Percentiles rank a stretch among this genome's conserved stretches.
These are phyloP conservation scores for Luffia ferchaultella DNA, from an alignment of 2,888 invertebrate species.

Conservation along the genomic window DNA sequence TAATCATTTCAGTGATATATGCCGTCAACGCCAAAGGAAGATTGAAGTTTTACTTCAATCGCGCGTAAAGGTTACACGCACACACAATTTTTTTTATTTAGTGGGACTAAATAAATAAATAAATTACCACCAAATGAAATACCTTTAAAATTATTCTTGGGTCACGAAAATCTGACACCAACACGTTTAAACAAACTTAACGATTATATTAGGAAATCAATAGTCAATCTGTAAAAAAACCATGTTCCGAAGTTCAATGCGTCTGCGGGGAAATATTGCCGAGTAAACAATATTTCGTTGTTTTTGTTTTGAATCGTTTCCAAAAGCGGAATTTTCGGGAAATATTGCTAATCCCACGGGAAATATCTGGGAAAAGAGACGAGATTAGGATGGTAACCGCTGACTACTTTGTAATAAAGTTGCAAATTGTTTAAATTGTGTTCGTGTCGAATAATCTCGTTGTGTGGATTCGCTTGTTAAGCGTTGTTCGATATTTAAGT, in stretches of 20 bases:
- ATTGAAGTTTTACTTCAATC: too few species aligned
- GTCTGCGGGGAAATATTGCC: not conserved
- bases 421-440: not conserved
- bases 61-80: too few species aligned
- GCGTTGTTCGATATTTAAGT: not conserved
- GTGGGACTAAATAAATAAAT: too few species aligned
- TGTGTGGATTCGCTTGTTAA: not conserved
- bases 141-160: too few species aligned
- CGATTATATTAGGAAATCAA: too few species aligned
- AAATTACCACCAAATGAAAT: too few species aligned
- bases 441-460: not conserved
- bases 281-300: not conserved
- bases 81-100: too few species aligned
- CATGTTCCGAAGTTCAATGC: not conserved
- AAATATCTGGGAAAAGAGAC: not conserved
- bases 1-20: too few species aligned
- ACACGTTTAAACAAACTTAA: too few species aligned
- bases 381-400: not conserved
- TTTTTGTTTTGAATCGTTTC: not conserved
- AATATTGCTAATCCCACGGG: not conserved
- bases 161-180: too few species aligned
- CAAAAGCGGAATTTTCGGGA: not conserved
- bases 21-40: too few species aligned
- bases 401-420: not conserved
- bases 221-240: too few species aligned